phyloP scores from a whole-genome alignment of 2,797 vertebrate genomes.

The Enteromius mattozi region DNA sequence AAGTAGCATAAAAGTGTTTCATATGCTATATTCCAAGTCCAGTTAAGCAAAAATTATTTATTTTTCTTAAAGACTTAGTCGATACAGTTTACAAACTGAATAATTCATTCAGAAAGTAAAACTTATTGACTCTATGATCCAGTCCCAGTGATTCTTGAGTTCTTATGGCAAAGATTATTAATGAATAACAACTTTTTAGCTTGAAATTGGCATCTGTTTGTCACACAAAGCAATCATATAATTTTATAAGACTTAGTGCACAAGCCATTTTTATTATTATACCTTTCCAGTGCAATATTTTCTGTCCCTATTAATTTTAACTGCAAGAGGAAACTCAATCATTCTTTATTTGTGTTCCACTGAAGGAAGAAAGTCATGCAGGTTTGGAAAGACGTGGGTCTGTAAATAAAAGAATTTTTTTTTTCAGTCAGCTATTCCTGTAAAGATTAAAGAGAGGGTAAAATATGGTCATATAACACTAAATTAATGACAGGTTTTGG shows the following conservation, averaged over 20 bases:
- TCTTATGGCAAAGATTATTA: background rate
- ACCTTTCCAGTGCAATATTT: background rate
- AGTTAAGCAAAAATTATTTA: background rate
- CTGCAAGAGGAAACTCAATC: background rate
- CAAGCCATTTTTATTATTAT: background rate
- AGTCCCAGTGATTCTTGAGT: background rate
- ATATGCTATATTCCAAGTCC: background rate
- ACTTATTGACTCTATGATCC: background rate
- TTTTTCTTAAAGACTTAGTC: no score
- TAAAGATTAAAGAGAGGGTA: background rate
- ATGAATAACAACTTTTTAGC: background rate
- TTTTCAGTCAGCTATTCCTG: background rate
- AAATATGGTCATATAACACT: background rate
- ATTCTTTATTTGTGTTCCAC: background rate
- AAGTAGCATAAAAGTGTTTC: background rate
- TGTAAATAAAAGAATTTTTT: background rate
- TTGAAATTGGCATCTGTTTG: background rate
- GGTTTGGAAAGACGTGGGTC: background rate
- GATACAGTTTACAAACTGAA: background rate
- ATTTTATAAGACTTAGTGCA: background rate
- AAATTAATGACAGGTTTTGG: background rate
- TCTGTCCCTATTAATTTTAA: background rate
- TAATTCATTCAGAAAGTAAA: background rate
- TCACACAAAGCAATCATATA: constrained; percentile 1
- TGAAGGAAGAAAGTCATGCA: background rate